phyloP scores from a whole-genome alignment of 1,140 invertebrate species.

The Brachionus sp. region DNA sequence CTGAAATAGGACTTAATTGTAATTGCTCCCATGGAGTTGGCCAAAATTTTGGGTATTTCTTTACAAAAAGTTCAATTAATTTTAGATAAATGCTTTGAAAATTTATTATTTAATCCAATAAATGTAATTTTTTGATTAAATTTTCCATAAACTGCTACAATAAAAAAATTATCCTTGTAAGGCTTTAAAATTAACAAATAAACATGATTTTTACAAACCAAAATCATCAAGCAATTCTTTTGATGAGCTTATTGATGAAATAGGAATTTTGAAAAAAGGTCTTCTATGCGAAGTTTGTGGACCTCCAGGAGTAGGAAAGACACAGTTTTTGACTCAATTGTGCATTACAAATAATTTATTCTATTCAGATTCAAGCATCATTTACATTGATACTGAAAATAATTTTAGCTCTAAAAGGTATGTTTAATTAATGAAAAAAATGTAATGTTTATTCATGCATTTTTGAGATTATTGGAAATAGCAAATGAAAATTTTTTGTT shows the following conservation, averaged over 20 bases:
- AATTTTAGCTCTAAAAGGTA: constrained; percentile 22
- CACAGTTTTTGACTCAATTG: background rate
- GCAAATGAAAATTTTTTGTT: background rate
- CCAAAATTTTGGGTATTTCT: background rate
- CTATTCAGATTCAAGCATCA: background rate
- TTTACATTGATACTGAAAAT: constrained; percentile 29
- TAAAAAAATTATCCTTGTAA: background rate
- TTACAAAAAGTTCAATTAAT: background rate
- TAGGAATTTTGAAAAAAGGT: background rate
- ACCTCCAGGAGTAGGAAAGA: constrained; percentile 13
- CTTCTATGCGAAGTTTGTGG: constrained; percentile 3
- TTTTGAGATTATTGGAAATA: background rate
- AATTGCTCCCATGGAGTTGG: constrained; percentile 18
- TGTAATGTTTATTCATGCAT: background rate
- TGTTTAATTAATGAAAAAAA: background rate
- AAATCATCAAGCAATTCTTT: background rate
- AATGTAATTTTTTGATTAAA: background rate
- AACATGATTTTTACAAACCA: background rate
- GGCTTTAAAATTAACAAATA: background rate
- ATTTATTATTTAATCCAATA: background rate
- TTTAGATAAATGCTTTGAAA: background rate
- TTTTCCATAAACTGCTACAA: background rate
- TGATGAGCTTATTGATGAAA: background rate
- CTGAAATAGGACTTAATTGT: constrained; percentile 4
- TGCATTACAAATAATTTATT: background rate